Evolutionary conservation across 2,888 invertebrate genomes (phyloP), one percentile per base, ranked within the genome.

Genomic region (Mechanitis mazaeus): DNA sequence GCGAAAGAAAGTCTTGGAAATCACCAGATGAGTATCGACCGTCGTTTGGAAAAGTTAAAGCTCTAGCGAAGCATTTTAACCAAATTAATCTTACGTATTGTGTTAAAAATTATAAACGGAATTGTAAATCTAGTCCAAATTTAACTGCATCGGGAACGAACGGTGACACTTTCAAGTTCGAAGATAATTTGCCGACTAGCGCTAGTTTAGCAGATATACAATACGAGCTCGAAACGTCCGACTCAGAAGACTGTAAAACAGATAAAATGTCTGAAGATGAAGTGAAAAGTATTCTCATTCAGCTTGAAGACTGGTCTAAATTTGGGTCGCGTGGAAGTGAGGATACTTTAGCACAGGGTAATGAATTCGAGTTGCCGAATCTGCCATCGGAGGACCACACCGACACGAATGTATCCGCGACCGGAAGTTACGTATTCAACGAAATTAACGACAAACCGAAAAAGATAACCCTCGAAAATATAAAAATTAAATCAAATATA

Each of bases 21-120:
- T 94, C 94, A 0, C 94, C 94, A 0, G 93, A 94, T 70, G 93
- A 94, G 71, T 93, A 92, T 58, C 83, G 94, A 61, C 91, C 94
- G 31, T 93, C 94, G 0, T 91, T 92, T 63, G 94, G 94, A 1
- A 92, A 93, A 78, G 95, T 95, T 0, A 94, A 93, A 63, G 94
- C 93, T 50, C 83, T 95, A 63, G 91, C 94, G 0, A 93, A 93
- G 75, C 94, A 93, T 78, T 95, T 95, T 69, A 91, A 93, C 70
- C 80, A 85, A 69, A 88, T 90, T 35, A 87, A 90, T 71, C 76
- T 91, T 35, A 83, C 69, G 47, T 89, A 90, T 69, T 83, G 87
- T 68, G 84, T 84, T 7, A 84, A 81, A 72, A 85, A 69, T 66
- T 87, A 87, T 66, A 87, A 86, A 74, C 75, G 88, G 60, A 83